phyloP scores from a whole-genome alignment of 2,888 invertebrate species.

The Dryobota labecula region DNA sequence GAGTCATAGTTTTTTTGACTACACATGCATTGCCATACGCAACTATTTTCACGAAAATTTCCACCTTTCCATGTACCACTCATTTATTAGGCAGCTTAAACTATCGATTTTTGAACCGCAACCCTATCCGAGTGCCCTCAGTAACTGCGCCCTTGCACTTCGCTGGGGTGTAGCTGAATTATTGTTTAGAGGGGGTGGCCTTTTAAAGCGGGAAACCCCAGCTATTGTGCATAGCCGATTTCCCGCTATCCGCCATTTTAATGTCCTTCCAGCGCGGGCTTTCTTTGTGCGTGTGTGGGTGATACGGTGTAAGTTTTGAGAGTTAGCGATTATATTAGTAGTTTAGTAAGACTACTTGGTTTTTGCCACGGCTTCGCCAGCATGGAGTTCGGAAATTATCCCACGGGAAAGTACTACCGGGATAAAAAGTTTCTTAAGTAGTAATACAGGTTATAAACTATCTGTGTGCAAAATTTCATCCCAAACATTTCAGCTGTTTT shows the following conservation, averaged over 20 bases:
- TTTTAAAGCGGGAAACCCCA: slow-evolving; percentile 90
- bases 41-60: slow-evolving; percentile 18
- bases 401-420: too few species aligned
- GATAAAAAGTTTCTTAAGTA: too few species aligned
- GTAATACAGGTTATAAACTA: too few species aligned
- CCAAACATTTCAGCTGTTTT: too few species aligned
- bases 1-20: too few species aligned
- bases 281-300: slow-evolving; percentile 70
- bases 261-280: slow-evolving; percentile 80
- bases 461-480: too few species aligned
- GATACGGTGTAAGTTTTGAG: slow-evolving; percentile 54
- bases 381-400: too few species aligned
- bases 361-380: too few species aligned
- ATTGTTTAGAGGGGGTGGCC: slow-evolving; percentile 88
- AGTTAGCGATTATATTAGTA: slow-evolving; percentile 16
- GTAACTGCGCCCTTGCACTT: slow-evolving; percentile 90
- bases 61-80: slow-evolving; percentile 34
- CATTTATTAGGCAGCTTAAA: slow-evolving; percentile 64
- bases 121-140: slow-evolving; percentile 79
- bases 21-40: too few species aligned
- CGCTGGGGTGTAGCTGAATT: slow-evolving; percentile 90
- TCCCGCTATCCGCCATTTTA: slow-evolving; percentile 89
- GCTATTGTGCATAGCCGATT: slow-evolving; percentile 90
- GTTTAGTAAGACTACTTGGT: not conserved
- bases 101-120: slow-evolving; percentile 72